Base-by-base conservation (phyloP, 2,797 vertebrate genomes). In the Gallinago nigripennis region DNA sequence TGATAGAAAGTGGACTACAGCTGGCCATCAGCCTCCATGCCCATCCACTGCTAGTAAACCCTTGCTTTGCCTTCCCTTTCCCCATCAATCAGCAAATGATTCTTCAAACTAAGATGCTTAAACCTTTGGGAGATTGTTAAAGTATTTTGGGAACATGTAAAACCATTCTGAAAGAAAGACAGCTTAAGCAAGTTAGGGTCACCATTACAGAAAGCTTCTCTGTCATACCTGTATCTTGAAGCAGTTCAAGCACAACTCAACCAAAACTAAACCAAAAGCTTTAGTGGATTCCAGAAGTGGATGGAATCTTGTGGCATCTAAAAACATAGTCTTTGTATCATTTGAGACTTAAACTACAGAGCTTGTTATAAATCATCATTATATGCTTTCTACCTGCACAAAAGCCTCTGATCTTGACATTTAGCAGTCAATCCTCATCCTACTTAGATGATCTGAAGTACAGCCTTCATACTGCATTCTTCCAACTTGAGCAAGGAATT, bases 351-450 rank as follows among this genome's bases (percentile, higher is more conserved):
- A 2, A 54, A 9, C 54, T 37, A 27, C 35, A 72, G 31, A 11
- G 1, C 2, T 0, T 14, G 25, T 63, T 41, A 28, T 0, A 51
- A 66, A 8, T 4, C n/a, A n/a, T 35, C 51, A 50, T 16, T 27
- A 13, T 6, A 43, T 2, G 48, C 53, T 70, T 51, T 82, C n/a
- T 46, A 71, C 46, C 16, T 12, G 25, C 68, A 77, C 41, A 12
- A 3, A 73, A 33, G 16, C 8, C 33, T 76, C 73, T 19, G 12
- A 16, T 50, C 16, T 6, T 41, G 28, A 57, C 41, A 24, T 21
- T 17, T 1, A 28, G 9, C 39, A 71, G 57, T 8, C n/a, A 35
- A 12, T 16, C 46, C 45, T 72, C 8, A 21, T 18, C 25, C 54
- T 10, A 23, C 16, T 35, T 41, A 66, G 25, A 8, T 0, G 35